Conservation (phyloP, 2,113 vertebrate genomes). For the Empidonax alnorum region DNA sequence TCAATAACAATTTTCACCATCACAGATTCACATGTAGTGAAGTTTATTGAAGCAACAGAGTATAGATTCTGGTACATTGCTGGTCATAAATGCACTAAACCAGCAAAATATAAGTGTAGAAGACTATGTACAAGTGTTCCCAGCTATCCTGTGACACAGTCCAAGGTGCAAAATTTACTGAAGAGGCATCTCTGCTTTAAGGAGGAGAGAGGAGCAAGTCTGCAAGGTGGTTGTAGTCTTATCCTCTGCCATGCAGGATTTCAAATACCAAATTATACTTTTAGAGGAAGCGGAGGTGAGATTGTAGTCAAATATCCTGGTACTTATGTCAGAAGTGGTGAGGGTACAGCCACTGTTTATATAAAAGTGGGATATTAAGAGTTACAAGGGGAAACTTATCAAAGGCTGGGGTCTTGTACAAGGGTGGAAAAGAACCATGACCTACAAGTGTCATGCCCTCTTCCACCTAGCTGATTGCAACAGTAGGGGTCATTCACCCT, state of each 20-base stretch:
- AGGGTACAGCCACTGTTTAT: background rate
- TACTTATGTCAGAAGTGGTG: background rate
- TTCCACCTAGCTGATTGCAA: background rate
- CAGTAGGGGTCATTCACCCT: background rate
- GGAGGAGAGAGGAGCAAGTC: background rate
- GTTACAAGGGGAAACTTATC: too few relatives aligned
- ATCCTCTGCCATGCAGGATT: background rate
- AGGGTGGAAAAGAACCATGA: accelerated
- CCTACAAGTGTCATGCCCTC: too few relatives aligned
- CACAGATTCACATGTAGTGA: background rate
- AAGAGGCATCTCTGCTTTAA: background rate
- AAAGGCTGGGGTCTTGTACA: background rate
- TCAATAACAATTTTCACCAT: background rate
- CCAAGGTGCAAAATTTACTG: background rate
- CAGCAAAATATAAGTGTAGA: background rate
- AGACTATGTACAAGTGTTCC: background rate
- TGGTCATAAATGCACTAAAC: background rate
- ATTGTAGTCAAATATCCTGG: background rate
- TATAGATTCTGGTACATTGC: background rate
- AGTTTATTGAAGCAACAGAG: background rate
- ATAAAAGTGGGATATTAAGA: background rate
- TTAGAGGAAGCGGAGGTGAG: background rate
- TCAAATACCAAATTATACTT: background rate
- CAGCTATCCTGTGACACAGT: background rate
- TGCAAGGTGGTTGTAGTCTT: background rate